Conservation (phyloP, 1,140 invertebrate genomes). For the Lysiphlebus fabarum region DNA sequence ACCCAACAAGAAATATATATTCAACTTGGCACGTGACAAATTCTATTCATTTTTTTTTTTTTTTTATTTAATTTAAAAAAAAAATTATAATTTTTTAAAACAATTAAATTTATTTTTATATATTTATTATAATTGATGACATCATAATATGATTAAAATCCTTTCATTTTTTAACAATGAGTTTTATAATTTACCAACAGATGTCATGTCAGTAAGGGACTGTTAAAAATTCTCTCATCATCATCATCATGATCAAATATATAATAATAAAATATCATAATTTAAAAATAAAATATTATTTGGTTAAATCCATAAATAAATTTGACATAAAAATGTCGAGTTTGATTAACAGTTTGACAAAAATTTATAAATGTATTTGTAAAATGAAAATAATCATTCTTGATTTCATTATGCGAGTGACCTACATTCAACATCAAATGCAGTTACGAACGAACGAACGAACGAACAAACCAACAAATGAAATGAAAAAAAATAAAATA, state of each 20-base stretch:
- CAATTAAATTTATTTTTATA: too few species aligned
- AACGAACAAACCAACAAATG: too few species aligned
- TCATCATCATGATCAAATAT: too few species aligned
- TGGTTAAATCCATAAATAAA: slow-evolving; percentile 13
- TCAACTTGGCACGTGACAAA: too few species aligned
- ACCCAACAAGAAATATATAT: too few species aligned
- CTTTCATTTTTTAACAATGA: slow-evolving; percentile 1
- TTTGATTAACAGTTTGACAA: background rate
- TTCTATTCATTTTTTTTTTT: too few species aligned
- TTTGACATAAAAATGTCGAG: slow-evolving; percentile 8
- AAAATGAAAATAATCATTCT: slow-evolving; percentile 25
- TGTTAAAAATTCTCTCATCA: too few species aligned
- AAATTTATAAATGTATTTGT: slow-evolving; percentile 9
- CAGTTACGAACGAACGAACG: background rate
- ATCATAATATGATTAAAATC: too few species aligned
- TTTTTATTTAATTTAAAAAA: too few species aligned
- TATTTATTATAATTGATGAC: too few species aligned
- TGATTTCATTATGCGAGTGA: slow-evolving; percentile 21
- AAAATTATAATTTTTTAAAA: too few species aligned
- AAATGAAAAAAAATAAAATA: background rate
- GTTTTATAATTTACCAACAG: slow-evolving; percentile 23
- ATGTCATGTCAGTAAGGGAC: slow-evolving; percentile 18
- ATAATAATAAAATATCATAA: background rate
- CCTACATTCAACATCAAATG: slow-evolving; percentile 18
- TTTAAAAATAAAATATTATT: background rate